Evolutionary conservation across 2,797 vertebrate species (phyloP).

Genomic region (Silurus lanzhouensis): DNA sequence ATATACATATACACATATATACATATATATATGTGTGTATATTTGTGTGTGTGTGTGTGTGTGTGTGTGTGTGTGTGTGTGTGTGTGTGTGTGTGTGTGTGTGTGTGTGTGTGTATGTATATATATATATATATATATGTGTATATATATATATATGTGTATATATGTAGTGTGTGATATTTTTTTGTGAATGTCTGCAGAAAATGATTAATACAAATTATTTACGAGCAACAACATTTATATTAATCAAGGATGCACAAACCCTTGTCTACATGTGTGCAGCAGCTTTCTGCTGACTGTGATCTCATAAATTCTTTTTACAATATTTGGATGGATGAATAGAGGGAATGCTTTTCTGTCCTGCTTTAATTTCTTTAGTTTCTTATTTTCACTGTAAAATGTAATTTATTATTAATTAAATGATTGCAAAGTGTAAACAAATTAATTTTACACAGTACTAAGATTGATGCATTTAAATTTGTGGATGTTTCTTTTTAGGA

Average conservation of each 20-base stretch:
- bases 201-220: not conserved
- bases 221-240: not conserved
- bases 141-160: no score
- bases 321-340: not conserved
- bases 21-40: no score
- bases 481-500: slow-evolving; percentile 62
- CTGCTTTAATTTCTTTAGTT: not conserved
- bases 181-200: not conserved
- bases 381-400: not conserved
- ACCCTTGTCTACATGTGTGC: not conserved
- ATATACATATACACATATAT: no score
- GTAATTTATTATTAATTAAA: not conserved
- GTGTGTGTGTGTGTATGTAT: no score
- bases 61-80: no score
- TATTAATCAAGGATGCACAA: not conserved
- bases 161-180: not conserved
- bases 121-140: no score
- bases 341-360: not conserved
- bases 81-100: no score
- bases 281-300: not conserved
- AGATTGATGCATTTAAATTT: not conserved
- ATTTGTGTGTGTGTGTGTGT: no score
- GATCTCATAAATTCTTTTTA: not conserved
- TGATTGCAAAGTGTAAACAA: not conserved
- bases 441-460: not conserved